Evolutionary conservation across 2,888 invertebrate species (phyloP).

Genomic region (Spodoptera picta): DNA sequence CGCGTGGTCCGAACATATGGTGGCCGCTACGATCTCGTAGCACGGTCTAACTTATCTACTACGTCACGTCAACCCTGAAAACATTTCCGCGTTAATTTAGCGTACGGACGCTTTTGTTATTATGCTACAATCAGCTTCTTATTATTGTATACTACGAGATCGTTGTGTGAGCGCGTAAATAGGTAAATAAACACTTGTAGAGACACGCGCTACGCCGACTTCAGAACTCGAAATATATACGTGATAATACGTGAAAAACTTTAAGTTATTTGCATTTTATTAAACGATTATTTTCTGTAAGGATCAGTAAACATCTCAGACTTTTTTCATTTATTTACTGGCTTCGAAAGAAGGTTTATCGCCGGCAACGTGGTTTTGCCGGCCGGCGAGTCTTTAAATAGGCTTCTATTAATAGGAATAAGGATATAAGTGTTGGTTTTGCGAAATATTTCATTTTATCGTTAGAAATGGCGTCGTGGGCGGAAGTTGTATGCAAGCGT

Average conservation of each 20-base stretch:
- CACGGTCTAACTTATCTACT: slow-evolving; percentile 67
- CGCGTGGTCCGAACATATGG: slow-evolving; percentile 86
- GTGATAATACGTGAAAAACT: slow-evolving; percentile 30
- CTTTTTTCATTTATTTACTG: slow-evolving; percentile 2
- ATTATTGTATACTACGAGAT: slow-evolving; percentile 55
- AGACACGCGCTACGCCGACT: slow-evolving; percentile 61
- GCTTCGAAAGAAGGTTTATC: slow-evolving; percentile 11
- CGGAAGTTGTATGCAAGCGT: not conserved
- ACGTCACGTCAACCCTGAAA: slow-evolving; percentile 64
- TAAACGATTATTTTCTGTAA: slow-evolving; percentile 47
- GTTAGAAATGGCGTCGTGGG: not conserved
- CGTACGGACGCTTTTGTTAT: slow-evolving; percentile 60
- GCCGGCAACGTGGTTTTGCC: slow-evolving; percentile 7
- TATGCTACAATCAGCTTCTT: slow-evolving; percentile 56
- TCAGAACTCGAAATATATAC: slow-evolving; percentile 14
- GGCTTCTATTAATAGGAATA: slow-evolving; percentile 6
- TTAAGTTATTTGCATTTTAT: slow-evolving; percentile 44
- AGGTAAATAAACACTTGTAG: slow-evolving; percentile 86
- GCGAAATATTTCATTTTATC: slow-evolving; percentile 3
- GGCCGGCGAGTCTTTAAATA: slow-evolving; percentile 17
- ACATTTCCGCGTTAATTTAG: slow-evolving; percentile 56
- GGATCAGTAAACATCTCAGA: slow-evolving; percentile 38
- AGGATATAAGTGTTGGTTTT: not conserved
- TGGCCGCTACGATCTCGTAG: slow-evolving; percentile 79
- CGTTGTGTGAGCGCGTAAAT: slow-evolving; percentile 57